Percentiles rank a stretch among this genome's conserved stretches.
Conservation (phyloP, 2,113 vertebrate genomes). For the Silurus meridionalis region DNA sequence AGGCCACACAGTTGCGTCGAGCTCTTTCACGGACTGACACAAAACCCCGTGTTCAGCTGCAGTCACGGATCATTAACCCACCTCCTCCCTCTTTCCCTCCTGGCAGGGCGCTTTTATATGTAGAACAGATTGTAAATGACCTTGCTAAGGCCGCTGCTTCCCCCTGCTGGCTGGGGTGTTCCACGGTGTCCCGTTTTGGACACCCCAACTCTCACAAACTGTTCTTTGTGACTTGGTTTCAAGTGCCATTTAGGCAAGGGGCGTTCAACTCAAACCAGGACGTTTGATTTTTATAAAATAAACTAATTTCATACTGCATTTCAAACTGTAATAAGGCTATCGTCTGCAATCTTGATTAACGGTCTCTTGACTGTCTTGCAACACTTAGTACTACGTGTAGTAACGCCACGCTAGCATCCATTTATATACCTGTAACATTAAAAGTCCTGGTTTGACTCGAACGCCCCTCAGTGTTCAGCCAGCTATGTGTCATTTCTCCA, state of each 20-base stretch:
- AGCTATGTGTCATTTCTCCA: background rate
- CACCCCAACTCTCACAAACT: background rate
- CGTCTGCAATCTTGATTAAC: no score
- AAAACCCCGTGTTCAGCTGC: slow-evolving; percentile 31
- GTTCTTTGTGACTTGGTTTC: background rate
- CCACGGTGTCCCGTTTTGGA: slow-evolving; percentile 1
- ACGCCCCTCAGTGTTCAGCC: background rate
- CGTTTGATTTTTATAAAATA: no score
- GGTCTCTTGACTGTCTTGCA: no score
- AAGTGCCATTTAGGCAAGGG: background rate
- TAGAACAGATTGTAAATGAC: slow-evolving; percentile 46
- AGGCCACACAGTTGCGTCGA: slow-evolving; percentile 30
- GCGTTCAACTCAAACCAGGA: no score
- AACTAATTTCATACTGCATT: no score
- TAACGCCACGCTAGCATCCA: no score
- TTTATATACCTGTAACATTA: no score
- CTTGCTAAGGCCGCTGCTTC: slow-evolving; percentile 54
- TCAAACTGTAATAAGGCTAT: no score
- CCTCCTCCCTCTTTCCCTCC: slow-evolving; percentile 70
- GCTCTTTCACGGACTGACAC: slow-evolving; percentile 30
- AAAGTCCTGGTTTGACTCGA: no score
- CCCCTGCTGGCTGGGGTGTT: slow-evolving; percentile 64
- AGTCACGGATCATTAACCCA: slow-evolving; percentile 70
- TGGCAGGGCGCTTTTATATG: slow-evolving; percentile 43
- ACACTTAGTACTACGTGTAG: no score